Base-by-base conservation (phyloP, 2,113 vertebrate species). In the Pogonocichla stellata region DNA sequence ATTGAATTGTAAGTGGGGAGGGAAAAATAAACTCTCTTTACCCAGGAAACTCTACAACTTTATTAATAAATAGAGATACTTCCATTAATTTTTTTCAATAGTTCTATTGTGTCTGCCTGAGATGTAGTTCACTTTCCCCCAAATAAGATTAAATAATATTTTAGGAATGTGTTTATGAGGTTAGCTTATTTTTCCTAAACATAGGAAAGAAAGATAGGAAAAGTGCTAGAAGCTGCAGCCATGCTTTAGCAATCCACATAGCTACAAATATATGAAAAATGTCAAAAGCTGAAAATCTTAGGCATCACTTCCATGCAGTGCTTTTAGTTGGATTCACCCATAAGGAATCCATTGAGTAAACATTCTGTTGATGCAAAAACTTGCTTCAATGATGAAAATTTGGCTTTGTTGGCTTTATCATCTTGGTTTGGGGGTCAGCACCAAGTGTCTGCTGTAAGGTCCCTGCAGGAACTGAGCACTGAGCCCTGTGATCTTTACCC, bases 221-320 rank as follows among this genome's bases (percentile, higher is more conserved):
- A 40, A 10, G 4, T 12, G 2, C 19, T 56, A 7, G 42, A 29
- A 56, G 7, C 6, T 28, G 9, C 6, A 73, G 14, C 23, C 2
- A 1, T 19, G 58, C 11, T 4, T 2, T 15, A n/a, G 3, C 28
- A 19, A 9, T 4, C 23, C 1, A 18, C 23, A 33, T 12, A 33
- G 17, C 5, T 18, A 33, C 17, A 54, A 38, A 23, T 18, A 23
- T 1, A 9, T 24, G n/a, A 48, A 65, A 64, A 56, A 65, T n/a
- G n/a, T 3, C 19, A 28, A 19, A 40, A 56, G 4, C 5, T 26
- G 65, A 56, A n/a, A 56, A 8, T 19, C 23, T 38, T 10, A n/a
- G 42, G 10, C 19, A 48, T 40, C 29, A 40, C 12, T 56, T 28
- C 19, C 24, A 56, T n/a, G 23, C 3, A 36, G 8, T 50, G 42